Percentiles rank a stretch among this genome's conserved stretches.
Evolutionary conservation across 2,797 vertebrate genomes (phyloP).

Genomic region (Lepus oiostolus): DNA sequence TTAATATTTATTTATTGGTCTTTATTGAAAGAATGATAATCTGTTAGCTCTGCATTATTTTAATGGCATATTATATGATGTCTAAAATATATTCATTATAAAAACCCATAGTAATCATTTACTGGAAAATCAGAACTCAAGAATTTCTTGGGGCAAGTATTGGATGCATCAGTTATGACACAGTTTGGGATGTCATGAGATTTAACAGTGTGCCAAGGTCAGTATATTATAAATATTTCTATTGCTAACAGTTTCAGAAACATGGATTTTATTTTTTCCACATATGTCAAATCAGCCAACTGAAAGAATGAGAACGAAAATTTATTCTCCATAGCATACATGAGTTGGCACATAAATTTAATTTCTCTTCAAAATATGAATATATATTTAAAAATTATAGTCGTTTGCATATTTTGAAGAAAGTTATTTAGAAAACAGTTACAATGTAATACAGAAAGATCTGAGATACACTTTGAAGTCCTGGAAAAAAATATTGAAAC

Average conservation of each 20-base stretch:
- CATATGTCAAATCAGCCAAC: background rate
- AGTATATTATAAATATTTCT: background rate
- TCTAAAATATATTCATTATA: background rate
- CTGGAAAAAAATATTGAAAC: background rate
- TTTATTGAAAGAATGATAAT: background rate
- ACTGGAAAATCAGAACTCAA: background rate
- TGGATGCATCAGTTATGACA: too few species aligned
- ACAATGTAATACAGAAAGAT: background rate
- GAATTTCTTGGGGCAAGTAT: background rate
- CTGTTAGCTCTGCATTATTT: background rate
- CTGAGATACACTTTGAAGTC: background rate
- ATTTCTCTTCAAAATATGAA: background rate
- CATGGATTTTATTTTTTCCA: background rate
- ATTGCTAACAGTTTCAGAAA: background rate
- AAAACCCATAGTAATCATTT: background rate
- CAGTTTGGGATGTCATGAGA: too few species aligned
- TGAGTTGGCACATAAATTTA: background rate
- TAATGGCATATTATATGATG: background rate
- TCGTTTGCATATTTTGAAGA: background rate
- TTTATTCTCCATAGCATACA: background rate
- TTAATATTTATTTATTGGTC: constrained; percentile 15
- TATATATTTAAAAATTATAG: background rate
- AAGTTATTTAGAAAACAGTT: background rate
- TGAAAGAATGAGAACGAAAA: background rate
- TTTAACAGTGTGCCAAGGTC: too few species aligned